Base-by-base conservation (phyloP, 2,888 invertebrate species). In the Lycaena phlaeas region DNA sequence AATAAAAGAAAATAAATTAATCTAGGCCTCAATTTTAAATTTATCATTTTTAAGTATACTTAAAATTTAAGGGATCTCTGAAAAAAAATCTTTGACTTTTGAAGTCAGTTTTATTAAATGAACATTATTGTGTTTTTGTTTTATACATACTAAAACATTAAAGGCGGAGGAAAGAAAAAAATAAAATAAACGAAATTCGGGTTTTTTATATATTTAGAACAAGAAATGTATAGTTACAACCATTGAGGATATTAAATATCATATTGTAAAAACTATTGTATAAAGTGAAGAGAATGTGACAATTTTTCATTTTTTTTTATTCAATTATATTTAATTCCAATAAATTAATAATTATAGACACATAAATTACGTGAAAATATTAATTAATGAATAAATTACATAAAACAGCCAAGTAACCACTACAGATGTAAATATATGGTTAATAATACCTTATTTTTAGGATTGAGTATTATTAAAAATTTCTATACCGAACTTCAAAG, bases 221-320 rank as follows among this genome's bases (percentile, higher is more conserved):
- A 85, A 85, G 85, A 85, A 85, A 85, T 85, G 85, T 85, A 85
- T 85, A 84, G 79, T 84, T 85, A 85, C 85, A 85, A 85, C 85
- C 85, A 85, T 85, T 73, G 85, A 85, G 79, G 85, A 85, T 85
- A 85, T 85, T 84, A 82, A 79, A 85, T 85, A 85, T 85, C 85
- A 74, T 85, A 85, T 85, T 82, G 81, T 84, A 84, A 82, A 82
- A 84, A 78, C 84, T 85, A 85, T 85, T 85, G 85, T 85, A 84
- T 77, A 82, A 81, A 81, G 78, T 81, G 84, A 84, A 79, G 79
- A 79, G 74, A 79, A 77, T 81, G 82, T 76, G 79, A 82, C 76
- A 75, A 68, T 75, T 79, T 69, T 65, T 62, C 73, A 73, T 77
- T 71, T 73, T 77, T 69, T 67, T 71, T 68, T 68, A 68, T 75